These are phyloP conservation scores for Otocyon megalotis DNA, from an alignment of 2,113 vertebrate genomes.

Conservation along the genomic window DNA sequence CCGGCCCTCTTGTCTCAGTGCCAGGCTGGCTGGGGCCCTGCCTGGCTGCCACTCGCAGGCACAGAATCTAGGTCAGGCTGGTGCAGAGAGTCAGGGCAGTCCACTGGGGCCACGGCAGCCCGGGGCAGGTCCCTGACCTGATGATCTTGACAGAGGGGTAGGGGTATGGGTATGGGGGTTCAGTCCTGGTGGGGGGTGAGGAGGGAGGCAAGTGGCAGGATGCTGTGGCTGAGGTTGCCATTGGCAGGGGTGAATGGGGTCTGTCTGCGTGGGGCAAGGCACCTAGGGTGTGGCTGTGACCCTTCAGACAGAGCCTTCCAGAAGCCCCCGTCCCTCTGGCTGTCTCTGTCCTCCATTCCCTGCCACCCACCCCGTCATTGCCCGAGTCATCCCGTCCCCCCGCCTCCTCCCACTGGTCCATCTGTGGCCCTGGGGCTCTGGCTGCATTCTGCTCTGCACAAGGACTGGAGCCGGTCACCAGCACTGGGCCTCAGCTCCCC, in stretches of 20 bases:
- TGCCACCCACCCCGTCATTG: fast-evolving
- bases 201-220: background rate
- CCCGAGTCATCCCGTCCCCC: background rate
- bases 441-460: background rate
- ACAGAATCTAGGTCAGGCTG: slow-evolving; percentile 74
- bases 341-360: background rate
- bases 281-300: background rate
- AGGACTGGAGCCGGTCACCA: background rate
- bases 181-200: background rate
- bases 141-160: background rate
- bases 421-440: background rate
- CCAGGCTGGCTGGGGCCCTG: background rate
- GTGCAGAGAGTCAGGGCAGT: background rate
- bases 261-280: background rate
- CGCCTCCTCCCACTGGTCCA: background rate
- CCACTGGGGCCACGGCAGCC: background rate
- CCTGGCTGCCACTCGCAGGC: background rate
- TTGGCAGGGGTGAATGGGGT: fast-evolving
- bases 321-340: background rate
- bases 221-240: fast-evolving
- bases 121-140: background rate
- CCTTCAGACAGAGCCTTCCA: background rate
- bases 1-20: background rate
- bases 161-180: background rate
- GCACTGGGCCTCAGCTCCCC: background rate